phyloP scores from a whole-genome alignment of 2,888 invertebrate genomes.

The Erpobdella octoculata region DNA sequence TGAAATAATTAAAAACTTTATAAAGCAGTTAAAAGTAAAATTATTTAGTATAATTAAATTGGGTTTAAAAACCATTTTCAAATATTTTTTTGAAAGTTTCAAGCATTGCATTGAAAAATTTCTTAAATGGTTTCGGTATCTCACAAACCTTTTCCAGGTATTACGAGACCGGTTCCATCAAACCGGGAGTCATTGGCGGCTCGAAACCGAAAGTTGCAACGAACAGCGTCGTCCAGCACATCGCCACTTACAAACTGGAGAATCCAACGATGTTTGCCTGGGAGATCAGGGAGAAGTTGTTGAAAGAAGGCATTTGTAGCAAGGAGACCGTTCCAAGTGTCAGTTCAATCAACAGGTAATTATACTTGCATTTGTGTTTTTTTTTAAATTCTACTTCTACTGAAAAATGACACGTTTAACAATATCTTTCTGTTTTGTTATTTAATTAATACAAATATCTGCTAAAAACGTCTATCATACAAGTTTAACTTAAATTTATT shows the following conservation, averaged over 20 bases:
- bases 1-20: background rate
- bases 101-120: background rate
- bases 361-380: background rate
- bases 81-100: background rate
- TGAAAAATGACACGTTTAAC: background rate
- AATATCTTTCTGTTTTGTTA: no score
- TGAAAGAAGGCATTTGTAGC: conserved; percentile 82
- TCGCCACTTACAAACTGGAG: conserved; percentile 83
- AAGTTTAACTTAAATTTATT: background rate
- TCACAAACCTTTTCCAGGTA: conserved; percentile 4
- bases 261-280: conserved; percentile 93
- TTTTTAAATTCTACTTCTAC: background rate
- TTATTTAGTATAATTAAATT: background rate
- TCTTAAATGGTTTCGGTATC: background rate
- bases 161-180: conserved; percentile 32
- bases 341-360: conserved; percentile 75
- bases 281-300: conserved; percentile 85
- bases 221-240: conserved; percentile 87
- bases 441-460: no score
- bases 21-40: background rate
- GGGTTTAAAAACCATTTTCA: background rate
- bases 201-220: conserved; percentile 70
- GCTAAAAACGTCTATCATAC: no score
- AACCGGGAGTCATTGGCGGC: conserved; percentile 30
- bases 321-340: conserved; percentile 71